These are phyloP conservation scores for Mormyrops attenuatus DNA, from an alignment of 2,797 vertebrate genomes.

Conservation along the genomic window DNA sequence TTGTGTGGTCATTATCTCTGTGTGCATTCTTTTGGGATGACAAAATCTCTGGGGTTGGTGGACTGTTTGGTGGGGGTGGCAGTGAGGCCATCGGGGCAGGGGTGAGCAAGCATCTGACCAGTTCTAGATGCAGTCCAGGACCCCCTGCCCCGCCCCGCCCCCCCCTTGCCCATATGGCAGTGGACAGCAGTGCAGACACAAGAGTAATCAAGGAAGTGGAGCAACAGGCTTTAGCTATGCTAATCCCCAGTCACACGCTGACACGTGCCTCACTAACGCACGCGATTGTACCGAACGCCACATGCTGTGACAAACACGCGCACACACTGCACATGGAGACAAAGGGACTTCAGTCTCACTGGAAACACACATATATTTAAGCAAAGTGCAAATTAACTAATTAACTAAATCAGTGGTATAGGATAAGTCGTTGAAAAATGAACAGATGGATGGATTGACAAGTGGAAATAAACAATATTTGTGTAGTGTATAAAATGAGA, in stretches of 20 bases:
- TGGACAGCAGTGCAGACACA: conserved; percentile 51
- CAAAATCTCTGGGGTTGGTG: conserved; percentile 25
- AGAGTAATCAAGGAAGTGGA: conserved; percentile 70
- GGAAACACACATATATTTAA: background rate
- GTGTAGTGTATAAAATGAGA: background rate
- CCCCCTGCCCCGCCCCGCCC: conserved; percentile 21
- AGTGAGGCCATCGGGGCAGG: conserved; percentile 19
- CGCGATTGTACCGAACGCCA: conserved; percentile 31
- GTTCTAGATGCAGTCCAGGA: background rate
- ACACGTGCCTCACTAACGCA: conserved; percentile 63
- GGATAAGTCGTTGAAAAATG: background rate
- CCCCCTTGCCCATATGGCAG: conserved; percentile 61
- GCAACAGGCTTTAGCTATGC: conserved; percentile 62
- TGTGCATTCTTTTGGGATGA: conserved; percentile 5
- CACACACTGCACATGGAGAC: background rate
- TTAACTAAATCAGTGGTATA: background rate
- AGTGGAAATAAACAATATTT: background rate
- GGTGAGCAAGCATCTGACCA: background rate
- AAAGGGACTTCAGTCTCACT: background rate
- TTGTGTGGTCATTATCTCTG: background rate
- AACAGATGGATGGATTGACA: background rate
- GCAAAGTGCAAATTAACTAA: background rate
- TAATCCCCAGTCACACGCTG: conserved; percentile 65
- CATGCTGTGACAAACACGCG: background rate
- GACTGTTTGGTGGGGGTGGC: conserved; percentile 13